Evolutionary conservation across 2,888 invertebrate species (phyloP), one percentile per base, ranked within the genome.

Genomic region (Eupithecia pulchellata): DNA sequence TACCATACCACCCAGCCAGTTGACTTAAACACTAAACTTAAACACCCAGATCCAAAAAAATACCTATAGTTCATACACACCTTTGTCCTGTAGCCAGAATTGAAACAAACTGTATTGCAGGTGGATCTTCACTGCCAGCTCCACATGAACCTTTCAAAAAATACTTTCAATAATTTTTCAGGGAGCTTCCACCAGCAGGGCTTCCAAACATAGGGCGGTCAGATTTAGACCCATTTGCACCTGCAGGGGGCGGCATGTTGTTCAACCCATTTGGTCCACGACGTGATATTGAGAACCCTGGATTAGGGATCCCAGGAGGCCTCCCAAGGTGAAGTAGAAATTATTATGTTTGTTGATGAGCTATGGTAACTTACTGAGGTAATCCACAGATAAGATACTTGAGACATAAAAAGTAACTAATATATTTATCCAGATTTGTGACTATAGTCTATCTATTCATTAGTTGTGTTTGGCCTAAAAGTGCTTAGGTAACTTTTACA

Each of bases 161-260:
- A 0, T 20, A 47, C 42, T 47, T 20, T 20, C 30, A 17, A 29
- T 27, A 77, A 73, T 72, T 60, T 78, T 80, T 4, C 80, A 93
- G 93, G 93, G 88, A 88, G 36, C 76, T 87, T 39, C 92, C 90
- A 9, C 88, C 90, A 58, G 85, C 87, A 5, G 85, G 85, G 57
- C 75, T 90, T 67, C 86, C 89, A 5, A 89, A 95, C 78, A 90
- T 97, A 69, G 98, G 98, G 0, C 92, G 96, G 57, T 95, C 96
- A 68, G 98, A 98, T 89, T 90, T 98, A 81, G 96, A 98, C 90
- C 98, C 98, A 0, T 95, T 98, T 73, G 95, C 91, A 1, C 86
- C 90, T 17, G 91, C 90, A 57, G 94, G 95, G 71, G 96, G 97
- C 52, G 97, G 97, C 27, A 97, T 97, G 97, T 82, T 97, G 20